Base-by-base conservation (phyloP, 2,888 invertebrate genomes). In the Parnassius mnemosyne region DNA sequence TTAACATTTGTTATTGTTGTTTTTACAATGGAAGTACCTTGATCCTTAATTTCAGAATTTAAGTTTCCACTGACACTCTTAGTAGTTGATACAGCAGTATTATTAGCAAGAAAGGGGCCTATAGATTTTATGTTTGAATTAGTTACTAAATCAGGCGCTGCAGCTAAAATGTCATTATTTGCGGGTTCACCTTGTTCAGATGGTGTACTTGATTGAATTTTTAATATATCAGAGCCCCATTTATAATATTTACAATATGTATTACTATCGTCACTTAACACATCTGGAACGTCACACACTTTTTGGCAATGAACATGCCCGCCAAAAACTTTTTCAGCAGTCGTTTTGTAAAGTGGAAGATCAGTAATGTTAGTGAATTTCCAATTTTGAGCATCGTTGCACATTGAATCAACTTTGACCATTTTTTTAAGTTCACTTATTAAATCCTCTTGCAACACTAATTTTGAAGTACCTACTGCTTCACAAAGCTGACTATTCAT, bases 231-330 rank as follows among this genome's bases (percentile, higher is more conserved):
- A 13, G 69, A 68, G 12, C 88, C 88, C 84, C 83, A 88, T 65
- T 84, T 82, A 65, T 74, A 90, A 70, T 87, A 91, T 72, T 87
- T 89, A 70, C 90, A 91, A 64, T 72, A 86, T 63, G 74, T 83
- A 58, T 84, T 87, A 0, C 80, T 77, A 13, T 86, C 82, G 10
- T 72, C 73, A 65, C 76, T 78, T 0, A 71, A 16, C 9, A 83
- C 41, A 10, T 81, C 80, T 3, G 69, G 66, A 1, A 69, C 72
- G 5, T 79, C 78, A 72, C 90, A 91, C 3, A 85, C 72, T 67
- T 77, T 79, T n/a, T 78, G 71, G 65, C 90, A 90, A 13, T 66
- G 69, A 2, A 71, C 65, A 25, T 71, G 69, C 53, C 68, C 66
- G 57, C 74, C 77, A 25, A 86, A 80, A 9, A 78, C 69, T 57